phyloP scores from a whole-genome alignment of 2,888 invertebrate genomes.

The Chrysodeixis includens region DNA sequence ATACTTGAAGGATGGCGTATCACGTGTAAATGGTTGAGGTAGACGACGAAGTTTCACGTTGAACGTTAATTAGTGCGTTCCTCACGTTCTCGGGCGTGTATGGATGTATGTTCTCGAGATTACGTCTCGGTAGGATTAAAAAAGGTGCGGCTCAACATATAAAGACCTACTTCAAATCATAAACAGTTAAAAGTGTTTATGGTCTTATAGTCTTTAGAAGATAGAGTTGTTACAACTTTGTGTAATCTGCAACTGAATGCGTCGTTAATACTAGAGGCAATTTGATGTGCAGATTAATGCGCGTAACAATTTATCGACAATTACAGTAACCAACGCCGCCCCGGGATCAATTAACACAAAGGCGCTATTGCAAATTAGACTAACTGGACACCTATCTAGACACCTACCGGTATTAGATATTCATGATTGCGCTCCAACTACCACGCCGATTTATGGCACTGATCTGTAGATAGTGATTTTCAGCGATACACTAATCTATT shows the following conservation, averaged over 20 bases:
- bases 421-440: slow-evolving; percentile 72
- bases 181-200: slow-evolving; percentile 40
- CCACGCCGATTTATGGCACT: slow-evolving; percentile 57
- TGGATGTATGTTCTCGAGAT: slow-evolving; percentile 77
- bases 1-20: slow-evolving; percentile 73
- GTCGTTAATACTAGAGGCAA: slow-evolving; percentile 75
- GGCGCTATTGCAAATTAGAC: slow-evolving; percentile 86
- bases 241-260: slow-evolving; percentile 42
- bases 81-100: slow-evolving; percentile 82
- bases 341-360: slow-evolving; percentile 87
- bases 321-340: slow-evolving; percentile 83
- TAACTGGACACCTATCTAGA: slow-evolving; percentile 77
- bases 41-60: slow-evolving; percentile 85
- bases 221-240: slow-evolving; percentile 62
- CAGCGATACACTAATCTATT: slow-evolving; percentile 56
- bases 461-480: slow-evolving; percentile 57
- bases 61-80: slow-evolving; percentile 88
- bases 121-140: slow-evolving; percentile 68
- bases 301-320: slow-evolving; percentile 87
- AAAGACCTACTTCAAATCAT: slow-evolving; percentile 47
- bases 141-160: slow-evolving; percentile 57
- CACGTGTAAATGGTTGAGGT: slow-evolving; percentile 76
- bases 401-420: slow-evolving; percentile 75
- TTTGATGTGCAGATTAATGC: slow-evolving; percentile 86
- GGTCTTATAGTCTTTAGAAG: slow-evolving; percentile 35